Percentiles rank a stretch among this genome's conserved stretches.
Conservation (phyloP, 2,888 invertebrate species). For the Agrilus biguttatus region DNA sequence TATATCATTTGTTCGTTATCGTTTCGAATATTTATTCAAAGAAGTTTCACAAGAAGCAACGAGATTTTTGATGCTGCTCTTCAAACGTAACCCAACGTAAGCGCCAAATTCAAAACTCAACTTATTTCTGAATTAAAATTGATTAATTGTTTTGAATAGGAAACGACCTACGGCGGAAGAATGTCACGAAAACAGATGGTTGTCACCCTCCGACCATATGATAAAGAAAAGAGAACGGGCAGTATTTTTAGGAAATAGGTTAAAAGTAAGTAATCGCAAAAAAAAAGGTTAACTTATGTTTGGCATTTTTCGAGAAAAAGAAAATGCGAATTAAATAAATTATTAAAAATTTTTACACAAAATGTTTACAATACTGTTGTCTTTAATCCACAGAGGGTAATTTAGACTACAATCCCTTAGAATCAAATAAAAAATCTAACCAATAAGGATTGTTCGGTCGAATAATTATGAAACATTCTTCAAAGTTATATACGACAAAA, state of each 20-base stretch:
- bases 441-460: too few species aligned
- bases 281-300: too few species aligned
- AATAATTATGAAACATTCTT: too few species aligned
- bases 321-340: too few species aligned
- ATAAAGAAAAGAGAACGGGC: constrained; percentile 82
- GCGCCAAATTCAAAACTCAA: constrained; percentile 14
- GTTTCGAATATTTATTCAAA: constrained; percentile 87
- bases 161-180: constrained; percentile 91
- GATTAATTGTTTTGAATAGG: constrained; percentile 33
- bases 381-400: too few species aligned
- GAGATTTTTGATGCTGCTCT: constrained; percentile 86
- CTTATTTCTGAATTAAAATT: neutral
- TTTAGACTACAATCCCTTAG: too few species aligned
- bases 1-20: constrained; percentile 79
- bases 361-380: too few species aligned
- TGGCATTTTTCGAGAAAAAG: too few species aligned
- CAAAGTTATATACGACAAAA: too few species aligned
- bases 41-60: constrained; percentile 89
- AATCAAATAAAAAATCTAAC: too few species aligned
- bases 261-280: constrained; percentile 55
- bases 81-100: constrained; percentile 86
- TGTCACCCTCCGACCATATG: constrained; percentile 84
- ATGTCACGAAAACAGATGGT: constrained; percentile 92
- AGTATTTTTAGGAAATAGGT: constrained; percentile 67
- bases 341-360: too few species aligned